Evolutionary conservation across 1,140 invertebrate species (phyloP).

Genomic region (Physella acuta): DNA sequence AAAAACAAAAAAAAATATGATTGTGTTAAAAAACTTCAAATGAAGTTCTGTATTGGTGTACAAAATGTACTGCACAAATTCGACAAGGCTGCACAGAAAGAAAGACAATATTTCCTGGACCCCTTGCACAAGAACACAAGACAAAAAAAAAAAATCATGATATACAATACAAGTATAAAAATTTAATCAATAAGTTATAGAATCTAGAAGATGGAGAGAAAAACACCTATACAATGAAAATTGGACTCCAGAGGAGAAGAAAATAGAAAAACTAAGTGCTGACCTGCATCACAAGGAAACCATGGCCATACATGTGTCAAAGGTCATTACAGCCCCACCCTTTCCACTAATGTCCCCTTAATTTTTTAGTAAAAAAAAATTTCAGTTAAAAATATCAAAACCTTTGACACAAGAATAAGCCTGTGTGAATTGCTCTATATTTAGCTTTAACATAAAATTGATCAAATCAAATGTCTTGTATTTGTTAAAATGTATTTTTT

Average conservation of each 20-base stretch:
- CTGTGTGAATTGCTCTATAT: not conserved
- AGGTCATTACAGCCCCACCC: not conserved
- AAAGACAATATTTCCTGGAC: conserved; percentile 21
- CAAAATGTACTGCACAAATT: conserved; percentile 22
- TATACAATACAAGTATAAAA: too few species aligned
- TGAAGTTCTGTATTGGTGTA: conserved; percentile 19
- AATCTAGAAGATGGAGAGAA: not conserved
- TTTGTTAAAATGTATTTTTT: not conserved
- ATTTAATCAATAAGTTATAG: not conserved
- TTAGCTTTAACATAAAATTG: not conserved
- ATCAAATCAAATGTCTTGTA: not conserved
- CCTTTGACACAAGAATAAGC: not conserved
- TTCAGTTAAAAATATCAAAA: not conserved
- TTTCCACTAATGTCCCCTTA: not conserved
- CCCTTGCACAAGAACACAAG: conserved; percentile 1
- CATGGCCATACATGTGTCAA: too few species aligned
- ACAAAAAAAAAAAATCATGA: not conserved
- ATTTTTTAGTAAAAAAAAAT: not conserved
- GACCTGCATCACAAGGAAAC: too few species aligned
- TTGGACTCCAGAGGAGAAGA: too few species aligned
- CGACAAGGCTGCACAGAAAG: conserved; percentile 22
- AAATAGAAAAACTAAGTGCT: too few species aligned
- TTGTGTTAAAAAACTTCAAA: conserved; percentile 18
- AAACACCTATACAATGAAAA: not conserved
- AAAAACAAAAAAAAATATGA: conserved; percentile 1